A percentile compares a stretch with the other conserved stretches of the same genome.
Conservation (phyloP, 1,140 invertebrate genomes). For the Drosophila trapezifrons region DNA sequence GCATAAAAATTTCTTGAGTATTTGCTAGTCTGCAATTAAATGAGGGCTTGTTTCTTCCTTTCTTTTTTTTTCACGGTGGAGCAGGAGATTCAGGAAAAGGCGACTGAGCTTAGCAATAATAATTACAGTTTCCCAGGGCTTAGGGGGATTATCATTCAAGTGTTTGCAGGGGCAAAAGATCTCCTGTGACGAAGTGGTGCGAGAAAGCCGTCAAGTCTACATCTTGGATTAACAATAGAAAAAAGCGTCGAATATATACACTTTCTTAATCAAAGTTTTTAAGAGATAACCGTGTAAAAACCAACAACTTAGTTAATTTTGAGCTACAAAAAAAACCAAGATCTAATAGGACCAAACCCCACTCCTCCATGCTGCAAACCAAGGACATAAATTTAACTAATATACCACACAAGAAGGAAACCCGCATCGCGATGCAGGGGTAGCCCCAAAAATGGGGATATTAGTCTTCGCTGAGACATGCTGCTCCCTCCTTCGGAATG, state of each 20-base stretch:
- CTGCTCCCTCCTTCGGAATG: conserved; percentile 36
- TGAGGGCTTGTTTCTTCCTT: conserved; percentile 21
- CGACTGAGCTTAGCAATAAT: conserved; percentile 51
- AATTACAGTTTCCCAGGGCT: conserved; percentile 40
- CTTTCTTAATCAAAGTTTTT: not conserved
- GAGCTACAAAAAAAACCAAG: not conserved
- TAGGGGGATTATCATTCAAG: conserved; percentile 29
- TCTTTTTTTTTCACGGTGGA: not conserved
- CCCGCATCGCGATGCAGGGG: conserved; percentile 9
- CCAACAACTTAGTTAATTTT: too few relatives aligned
- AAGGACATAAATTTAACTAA: conserved; percentile 71
- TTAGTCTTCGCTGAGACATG: not conserved
- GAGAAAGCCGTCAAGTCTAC: not conserved
- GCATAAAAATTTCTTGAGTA: conserved; percentile 67
- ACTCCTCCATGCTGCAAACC: not conserved
- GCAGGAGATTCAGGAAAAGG: not conserved
- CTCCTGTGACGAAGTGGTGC: not conserved
- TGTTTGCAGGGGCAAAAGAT: conserved; percentile 47
- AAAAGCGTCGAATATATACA: too few relatives aligned
- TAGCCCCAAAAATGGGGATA: conserved; percentile 2
- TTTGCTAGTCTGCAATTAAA: conserved; percentile 72
- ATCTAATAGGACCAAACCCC: conserved; percentile 18
- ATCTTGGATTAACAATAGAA: not conserved
- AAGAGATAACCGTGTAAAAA: not conserved
- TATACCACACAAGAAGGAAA: conserved; percentile 44